Evolutionary conservation across 2,888 invertebrate genomes (phyloP).

Genomic region (Megamerina dolium): DNA sequence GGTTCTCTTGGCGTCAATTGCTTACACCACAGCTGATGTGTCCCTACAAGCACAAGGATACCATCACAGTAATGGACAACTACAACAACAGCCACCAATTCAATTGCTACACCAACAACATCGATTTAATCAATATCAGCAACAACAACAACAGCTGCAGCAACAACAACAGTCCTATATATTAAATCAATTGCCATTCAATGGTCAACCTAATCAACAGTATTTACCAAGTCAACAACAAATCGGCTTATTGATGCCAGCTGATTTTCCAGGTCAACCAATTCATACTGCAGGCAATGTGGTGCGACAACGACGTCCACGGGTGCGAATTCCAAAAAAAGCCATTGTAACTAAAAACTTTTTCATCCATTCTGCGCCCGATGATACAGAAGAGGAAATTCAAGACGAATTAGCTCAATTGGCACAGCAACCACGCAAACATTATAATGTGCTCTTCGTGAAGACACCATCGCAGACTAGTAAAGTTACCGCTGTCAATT

Average conservation of each 20-base stretch:
- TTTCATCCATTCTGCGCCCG: conserved; percentile 47
- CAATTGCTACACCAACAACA: conserved; percentile 8
- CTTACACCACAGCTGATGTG: conserved; percentile 29
- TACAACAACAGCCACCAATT: conserved; percentile 29
- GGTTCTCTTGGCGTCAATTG: conserved; percentile 29
- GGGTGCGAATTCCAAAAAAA: conserved; percentile 33
- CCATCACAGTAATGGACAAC: conserved; percentile 6
- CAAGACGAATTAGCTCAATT: conserved; percentile 40
- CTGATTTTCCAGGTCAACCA: conserved; percentile 26
- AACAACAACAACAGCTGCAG: too few relatives aligned
- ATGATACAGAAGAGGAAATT: conserved; percentile 43
- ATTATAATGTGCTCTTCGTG: conserved; percentile 47
- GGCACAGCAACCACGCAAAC: conserved; percentile 40
- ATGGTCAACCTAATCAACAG: conserved; percentile 18
- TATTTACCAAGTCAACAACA: conserved; percentile 28
- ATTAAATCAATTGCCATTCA: conserved; percentile 13
- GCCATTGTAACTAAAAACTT: conserved; percentile 47
- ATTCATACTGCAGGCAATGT: conserved; percentile 1
- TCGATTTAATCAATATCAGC: too few relatives aligned
- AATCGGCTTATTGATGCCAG: conserved; percentile 30
- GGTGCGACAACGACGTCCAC: conserved; percentile 33
- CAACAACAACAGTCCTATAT: conserved; percentile 18
- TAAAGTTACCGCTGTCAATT: conserved; percentile 37
- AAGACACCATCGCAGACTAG: conserved; percentile 45
- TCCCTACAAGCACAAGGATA: too few relatives aligned